These are phyloP conservation scores for Cybosia mesomella DNA, from an alignment of 2,888 invertebrate genomes.

Conservation along the genomic window DNA sequence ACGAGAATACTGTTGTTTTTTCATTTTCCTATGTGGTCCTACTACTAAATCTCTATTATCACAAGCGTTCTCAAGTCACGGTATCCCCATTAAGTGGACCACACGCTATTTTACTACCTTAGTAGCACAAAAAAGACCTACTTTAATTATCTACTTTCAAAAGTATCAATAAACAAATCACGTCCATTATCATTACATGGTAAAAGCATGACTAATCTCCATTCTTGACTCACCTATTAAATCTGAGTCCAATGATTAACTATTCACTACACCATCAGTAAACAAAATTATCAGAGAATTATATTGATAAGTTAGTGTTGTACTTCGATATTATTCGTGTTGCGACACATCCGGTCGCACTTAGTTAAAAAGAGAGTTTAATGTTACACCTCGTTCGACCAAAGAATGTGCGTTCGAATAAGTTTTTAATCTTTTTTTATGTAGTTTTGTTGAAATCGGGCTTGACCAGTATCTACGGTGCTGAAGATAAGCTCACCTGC, in stretches of 20 bases:
- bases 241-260: conserved; percentile 39
- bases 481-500: too few species aligned
- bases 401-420: conserved; percentile 18
- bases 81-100: not conserved
- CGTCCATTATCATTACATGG: not conserved
- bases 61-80: not conserved
- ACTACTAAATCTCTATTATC: not conserved
- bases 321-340: conserved; percentile 29
- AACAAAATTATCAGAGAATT: conserved; percentile 49
- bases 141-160: not conserved
- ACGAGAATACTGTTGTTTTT: too few species aligned
- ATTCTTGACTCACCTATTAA: conserved; percentile 34
- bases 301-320: conserved; percentile 37
- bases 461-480: too few species aligned
- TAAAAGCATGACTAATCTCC: conserved; percentile 28
- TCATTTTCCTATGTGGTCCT: too few species aligned
- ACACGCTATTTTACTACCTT: not conserved
- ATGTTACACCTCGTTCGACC: conserved; percentile 42
- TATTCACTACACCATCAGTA: conserved; percentile 41
- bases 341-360: conserved; percentile 54
- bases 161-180: not conserved
- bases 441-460: too few species aligned
- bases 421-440: not conserved
- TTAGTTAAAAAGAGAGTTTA: conserved; percentile 54
- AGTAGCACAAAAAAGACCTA: not conserved